Evolutionary conservation across 2,113 vertebrate species (phyloP).

Genomic region (Ardeotis arabs): DNA sequence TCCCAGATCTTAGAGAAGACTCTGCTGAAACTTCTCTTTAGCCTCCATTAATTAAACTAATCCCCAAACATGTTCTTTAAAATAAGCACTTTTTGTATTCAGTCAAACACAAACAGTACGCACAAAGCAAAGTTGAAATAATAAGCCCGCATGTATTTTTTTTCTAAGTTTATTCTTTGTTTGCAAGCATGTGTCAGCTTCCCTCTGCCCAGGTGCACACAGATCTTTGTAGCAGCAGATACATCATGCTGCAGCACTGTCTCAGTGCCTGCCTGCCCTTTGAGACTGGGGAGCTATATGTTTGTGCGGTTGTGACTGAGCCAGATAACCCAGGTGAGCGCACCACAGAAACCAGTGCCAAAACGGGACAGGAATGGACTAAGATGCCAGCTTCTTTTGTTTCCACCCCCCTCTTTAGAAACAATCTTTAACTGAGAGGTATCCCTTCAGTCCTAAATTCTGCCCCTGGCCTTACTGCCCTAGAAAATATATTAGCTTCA

Average conservation of each 20-base stretch:
- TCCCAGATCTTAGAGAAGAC: not conserved
- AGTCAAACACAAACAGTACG: not conserved
- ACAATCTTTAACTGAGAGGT: not conserved
- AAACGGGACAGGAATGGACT: not conserved
- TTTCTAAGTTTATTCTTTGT: not conserved
- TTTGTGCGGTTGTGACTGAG: not conserved
- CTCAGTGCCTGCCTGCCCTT: not conserved
- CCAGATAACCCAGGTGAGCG: not conserved
- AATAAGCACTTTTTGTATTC: not conserved
- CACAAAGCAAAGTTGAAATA: not conserved
- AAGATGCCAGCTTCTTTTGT: not conserved
- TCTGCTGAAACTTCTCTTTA: no score
- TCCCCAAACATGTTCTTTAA: not conserved
- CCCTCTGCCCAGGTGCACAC: not conserved
- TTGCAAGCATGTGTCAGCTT: not conserved
- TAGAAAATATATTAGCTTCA: not conserved
- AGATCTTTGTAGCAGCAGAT: not conserved
- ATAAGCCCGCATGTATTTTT: not conserved
- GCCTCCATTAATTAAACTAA: no score
- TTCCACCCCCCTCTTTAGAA: not conserved
- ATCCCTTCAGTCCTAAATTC: not conserved
- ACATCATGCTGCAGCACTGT: not conserved
- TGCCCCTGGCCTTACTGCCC: fast-evolving
- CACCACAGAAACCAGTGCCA: not conserved
- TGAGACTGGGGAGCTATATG: fast-evolving